These are phyloP conservation scores for Hepsetus odoe DNA, from an alignment of 2,113 vertebrate genomes.

Conservation along the genomic window DNA sequence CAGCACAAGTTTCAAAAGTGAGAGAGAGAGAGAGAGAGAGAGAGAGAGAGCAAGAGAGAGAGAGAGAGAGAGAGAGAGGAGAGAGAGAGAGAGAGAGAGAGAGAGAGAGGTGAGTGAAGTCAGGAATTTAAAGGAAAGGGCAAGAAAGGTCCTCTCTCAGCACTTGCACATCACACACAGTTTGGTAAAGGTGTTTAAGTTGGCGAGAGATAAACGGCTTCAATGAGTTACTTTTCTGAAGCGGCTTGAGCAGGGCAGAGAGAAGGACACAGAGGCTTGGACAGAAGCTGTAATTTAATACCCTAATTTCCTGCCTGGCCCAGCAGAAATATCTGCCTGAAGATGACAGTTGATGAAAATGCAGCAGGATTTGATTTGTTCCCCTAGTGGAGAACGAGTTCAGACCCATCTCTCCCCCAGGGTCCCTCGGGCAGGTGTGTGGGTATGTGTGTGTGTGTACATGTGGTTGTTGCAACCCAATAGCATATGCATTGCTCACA, in stretches of 20 bases:
- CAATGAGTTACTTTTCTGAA: constrained; percentile 89
- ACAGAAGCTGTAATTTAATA: constrained; percentile 91
- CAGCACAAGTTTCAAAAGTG: constrained; percentile 73
- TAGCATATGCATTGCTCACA: constrained; percentile 71
- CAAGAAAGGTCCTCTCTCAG: constrained; percentile 36
- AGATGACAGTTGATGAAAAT: constrained; percentile 90
- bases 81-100: constrained; percentile 10
- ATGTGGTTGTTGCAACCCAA: constrained; percentile 59
- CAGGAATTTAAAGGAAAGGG: constrained; percentile 13
- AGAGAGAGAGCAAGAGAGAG: constrained; percentile 1
- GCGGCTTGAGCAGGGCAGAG: constrained; percentile 80
- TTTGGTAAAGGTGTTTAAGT: constrained; percentile 80
- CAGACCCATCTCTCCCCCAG: constrained; percentile 74
- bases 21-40: neutral
- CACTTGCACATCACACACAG: constrained; percentile 8
- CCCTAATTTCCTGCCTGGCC: constrained; percentile 91
- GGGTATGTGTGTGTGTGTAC: constrained; percentile 25
- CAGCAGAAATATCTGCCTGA: constrained; percentile 83
- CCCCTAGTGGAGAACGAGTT: constrained; percentile 81
- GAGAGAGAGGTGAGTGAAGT: constrained; percentile 10
- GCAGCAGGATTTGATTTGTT: constrained; percentile 81
- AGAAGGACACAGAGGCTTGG: constrained; percentile 75
- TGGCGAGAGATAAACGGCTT: constrained; percentile 87
- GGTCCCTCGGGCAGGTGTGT: constrained; percentile 61
- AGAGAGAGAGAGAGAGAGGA: constrained; percentile 10